phyloP scores from a whole-genome alignment of 2,113 vertebrate species.

The Ceuthmochares aereus region DNA sequence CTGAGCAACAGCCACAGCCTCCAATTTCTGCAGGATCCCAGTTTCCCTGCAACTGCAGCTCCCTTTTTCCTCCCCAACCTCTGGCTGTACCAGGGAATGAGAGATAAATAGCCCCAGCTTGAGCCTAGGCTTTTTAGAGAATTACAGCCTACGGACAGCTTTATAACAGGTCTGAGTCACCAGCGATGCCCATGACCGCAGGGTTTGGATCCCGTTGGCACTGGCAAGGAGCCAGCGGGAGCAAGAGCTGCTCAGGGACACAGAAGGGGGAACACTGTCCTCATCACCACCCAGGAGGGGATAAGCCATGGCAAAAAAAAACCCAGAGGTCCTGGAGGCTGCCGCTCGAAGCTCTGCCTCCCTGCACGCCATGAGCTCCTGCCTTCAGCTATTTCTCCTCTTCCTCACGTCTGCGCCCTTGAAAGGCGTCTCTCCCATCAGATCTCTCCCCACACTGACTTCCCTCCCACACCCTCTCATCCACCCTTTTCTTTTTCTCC shows the following conservation, averaged over 20 bases:
- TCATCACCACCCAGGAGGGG: fast-evolving
- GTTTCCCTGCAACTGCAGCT: fast-evolving
- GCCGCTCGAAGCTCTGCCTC: not conserved
- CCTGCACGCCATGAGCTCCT: not conserved
- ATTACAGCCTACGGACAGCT: not conserved
- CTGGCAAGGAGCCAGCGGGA: not conserved
- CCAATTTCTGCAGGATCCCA: not conserved
- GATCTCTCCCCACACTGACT: fast-evolving
- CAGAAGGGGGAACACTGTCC: not conserved
- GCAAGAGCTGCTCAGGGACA: not conserved
- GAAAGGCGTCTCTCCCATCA: not conserved
- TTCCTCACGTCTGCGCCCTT: not conserved
- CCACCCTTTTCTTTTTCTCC: not conserved
- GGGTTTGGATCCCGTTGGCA: not conserved
- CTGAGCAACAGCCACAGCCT: fast-evolving
- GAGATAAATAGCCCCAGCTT: not conserved
- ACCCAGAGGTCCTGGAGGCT: fast-evolving
- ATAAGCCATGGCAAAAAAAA: not conserved
- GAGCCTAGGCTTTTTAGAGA: not conserved
- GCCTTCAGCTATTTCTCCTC: not conserved
- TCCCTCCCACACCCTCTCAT: not conserved
- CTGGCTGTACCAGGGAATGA: not conserved
- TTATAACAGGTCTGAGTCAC: not conserved
- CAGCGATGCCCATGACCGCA: fast-evolving
- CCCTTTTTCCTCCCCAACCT: not conserved